Percentiles rank a stretch among this genome's conserved stretches.
phyloP scores from a whole-genome alignment of 2,888 invertebrate genomes.

The Drosophila lutescens region DNA sequence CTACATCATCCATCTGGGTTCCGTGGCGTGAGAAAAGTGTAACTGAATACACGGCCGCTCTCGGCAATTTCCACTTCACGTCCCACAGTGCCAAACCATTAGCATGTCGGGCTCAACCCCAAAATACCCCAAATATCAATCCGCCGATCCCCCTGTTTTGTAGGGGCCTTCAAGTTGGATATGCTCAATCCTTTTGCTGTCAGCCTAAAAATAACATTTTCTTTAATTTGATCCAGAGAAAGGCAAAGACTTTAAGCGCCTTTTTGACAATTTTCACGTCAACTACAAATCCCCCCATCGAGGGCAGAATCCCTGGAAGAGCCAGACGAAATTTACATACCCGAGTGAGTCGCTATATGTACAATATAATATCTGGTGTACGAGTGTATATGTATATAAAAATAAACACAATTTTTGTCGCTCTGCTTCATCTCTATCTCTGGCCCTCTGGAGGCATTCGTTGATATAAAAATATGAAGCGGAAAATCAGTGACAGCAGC shows the following conservation, averaged over 20 bases:
- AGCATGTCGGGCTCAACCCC: constrained; percentile 55
- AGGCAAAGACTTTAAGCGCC: constrained; percentile 70
- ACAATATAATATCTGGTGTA: constrained; percentile 56
- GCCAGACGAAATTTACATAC: constrained; percentile 47
- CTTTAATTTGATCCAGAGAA: constrained; percentile 64
- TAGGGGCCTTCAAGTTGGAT: constrained; percentile 44
- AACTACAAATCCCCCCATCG: constrained; percentile 67
- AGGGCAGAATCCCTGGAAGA: constrained; percentile 58
- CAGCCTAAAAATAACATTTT: constrained; percentile 77
- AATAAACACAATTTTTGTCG: constrained; percentile 72
- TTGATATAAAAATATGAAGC: constrained; percentile 73
- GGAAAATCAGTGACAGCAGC: constrained; percentile 77
- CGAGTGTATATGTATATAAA: constrained; percentile 46
- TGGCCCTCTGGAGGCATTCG: constrained; percentile 63
- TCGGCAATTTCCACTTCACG: constrained; percentile 62
- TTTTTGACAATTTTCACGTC: constrained; percentile 79
- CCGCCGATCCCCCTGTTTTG: constrained; percentile 6
- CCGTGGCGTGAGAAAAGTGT: constrained; percentile 65
- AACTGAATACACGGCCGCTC: constrained; percentile 38
- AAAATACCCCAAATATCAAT: constrained; percentile 33
- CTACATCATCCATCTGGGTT: constrained; percentile 40
- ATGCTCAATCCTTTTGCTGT: constrained; percentile 69
- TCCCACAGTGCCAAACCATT: constrained; percentile 58
- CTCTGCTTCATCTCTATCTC: constrained; percentile 49
- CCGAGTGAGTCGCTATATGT: constrained; percentile 42